These are phyloP conservation scores for Chlorops oryzae DNA, from an alignment of 1,140 invertebrate species.

Conservation along the genomic window DNA sequence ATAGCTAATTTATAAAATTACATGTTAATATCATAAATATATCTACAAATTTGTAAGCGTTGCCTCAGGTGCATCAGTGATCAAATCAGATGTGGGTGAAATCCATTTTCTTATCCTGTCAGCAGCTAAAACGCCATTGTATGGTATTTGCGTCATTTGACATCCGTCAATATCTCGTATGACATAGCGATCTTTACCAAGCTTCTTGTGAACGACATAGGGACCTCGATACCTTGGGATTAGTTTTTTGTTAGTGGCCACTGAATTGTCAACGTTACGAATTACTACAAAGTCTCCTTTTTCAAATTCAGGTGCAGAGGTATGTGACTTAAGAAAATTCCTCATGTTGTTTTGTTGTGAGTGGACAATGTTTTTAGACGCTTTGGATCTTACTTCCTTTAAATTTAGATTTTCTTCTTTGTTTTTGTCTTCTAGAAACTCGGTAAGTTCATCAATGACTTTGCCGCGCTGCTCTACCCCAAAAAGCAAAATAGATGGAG, in stretches of 20 bases:
- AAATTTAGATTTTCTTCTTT: too few species aligned
- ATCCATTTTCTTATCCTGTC: not conserved
- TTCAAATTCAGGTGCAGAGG: not conserved
- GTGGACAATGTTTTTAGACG: too few species aligned
- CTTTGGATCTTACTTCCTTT: too few species aligned
- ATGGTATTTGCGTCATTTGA: conserved; percentile 5
- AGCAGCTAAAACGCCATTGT: not conserved
- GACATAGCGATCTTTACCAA: conserved; percentile 1
- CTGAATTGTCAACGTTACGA: conserved; percentile 2
- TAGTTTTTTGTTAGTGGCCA: conserved; percentile 2
- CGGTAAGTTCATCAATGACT: conserved; percentile 2
- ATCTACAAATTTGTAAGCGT: not conserved
- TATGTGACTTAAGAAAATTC: not conserved
- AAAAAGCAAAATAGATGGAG: conserved; percentile 1
- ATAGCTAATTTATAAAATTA: too few species aligned
- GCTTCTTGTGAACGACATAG: conserved; percentile 4
- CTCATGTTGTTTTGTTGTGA: too few species aligned
- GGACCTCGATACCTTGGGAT: conserved; percentile 4
- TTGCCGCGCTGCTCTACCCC: conserved; percentile 5
- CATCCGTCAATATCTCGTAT: not conserved
- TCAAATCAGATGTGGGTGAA: not conserved
- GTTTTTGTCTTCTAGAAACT: conserved; percentile 1
- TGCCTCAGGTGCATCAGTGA: not conserved
- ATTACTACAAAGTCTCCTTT: conserved; percentile 7
- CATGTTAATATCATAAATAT: too few species aligned